These are phyloP conservation scores for Temnothorax nylanderi DNA, from an alignment of 1,140 invertebrate species.

Conservation along the genomic window DNA sequence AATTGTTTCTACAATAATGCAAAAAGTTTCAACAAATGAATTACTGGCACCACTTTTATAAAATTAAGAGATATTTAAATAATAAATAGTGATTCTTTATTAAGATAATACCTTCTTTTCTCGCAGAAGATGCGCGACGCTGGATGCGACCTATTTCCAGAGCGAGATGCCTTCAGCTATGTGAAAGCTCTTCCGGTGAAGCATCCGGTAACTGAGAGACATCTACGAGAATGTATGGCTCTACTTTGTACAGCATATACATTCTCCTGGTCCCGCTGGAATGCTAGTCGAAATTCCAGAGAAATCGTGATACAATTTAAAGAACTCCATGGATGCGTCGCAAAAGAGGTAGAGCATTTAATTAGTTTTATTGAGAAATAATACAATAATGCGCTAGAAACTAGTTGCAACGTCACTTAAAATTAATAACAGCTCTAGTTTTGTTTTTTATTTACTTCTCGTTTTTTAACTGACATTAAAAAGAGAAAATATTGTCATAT, in stretches of 20 bases:
- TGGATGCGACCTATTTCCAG: constrained; percentile 96
- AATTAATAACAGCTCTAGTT: background rate
- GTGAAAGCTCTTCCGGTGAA: constrained; percentile 91
- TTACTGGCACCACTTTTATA: background rate
- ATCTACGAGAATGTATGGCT: constrained; percentile 94
- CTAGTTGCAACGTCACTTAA: background rate
- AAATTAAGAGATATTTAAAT: constrained; percentile 9
- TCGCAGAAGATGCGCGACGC: constrained; percentile 89
- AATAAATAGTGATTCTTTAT: constrained; percentile 4
- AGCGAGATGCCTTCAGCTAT: constrained; percentile 93
- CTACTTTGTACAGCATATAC: constrained; percentile 91
- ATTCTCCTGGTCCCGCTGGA: constrained; percentile 97
- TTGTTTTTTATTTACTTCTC: background rate
- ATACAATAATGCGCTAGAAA: background rate
- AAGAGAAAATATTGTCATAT: background rate
- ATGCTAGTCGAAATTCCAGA: constrained; percentile 87
- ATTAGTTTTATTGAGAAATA: background rate
- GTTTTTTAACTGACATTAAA: background rate
- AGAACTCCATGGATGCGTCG: constrained; percentile 87
- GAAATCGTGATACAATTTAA: constrained; percentile 91
- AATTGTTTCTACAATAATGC: background rate
- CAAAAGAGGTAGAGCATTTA: constrained; percentile 72
- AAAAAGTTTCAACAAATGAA: constrained; percentile 26
- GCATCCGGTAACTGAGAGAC: constrained; percentile 91
- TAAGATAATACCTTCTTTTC: constrained; percentile 4